Evolutionary conservation across 2,888 invertebrate genomes (phyloP), one percentile per base, ranked within the genome.

Genomic region (Pterostichus madidus): DNA sequence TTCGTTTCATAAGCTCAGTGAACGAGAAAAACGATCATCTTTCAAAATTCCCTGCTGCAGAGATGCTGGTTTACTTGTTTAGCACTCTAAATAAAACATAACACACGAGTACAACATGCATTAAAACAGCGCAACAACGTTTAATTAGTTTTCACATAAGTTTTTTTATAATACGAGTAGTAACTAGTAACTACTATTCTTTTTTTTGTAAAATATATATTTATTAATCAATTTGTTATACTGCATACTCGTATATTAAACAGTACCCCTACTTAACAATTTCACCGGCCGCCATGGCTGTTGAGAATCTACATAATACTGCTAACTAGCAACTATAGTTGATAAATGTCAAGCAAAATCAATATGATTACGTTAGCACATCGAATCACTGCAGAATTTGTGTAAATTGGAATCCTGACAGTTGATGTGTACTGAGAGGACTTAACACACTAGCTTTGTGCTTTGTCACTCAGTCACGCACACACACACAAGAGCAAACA

Each of bases 341-440:
- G 59, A 31, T 59, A 31, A 59, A 59, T 59, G 59, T 59, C 59
- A 31, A 10, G 8, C 13, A 13, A 17, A 44, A 13, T 44, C 46
- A 71, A 24, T 59, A 59, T 59, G 39, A 52, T 75, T 31, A 52
- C n/a, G 11, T 52, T 24, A 24, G 31, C 49, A 32, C n/a, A 11
- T 52, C 49, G 46, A 52, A 52, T 75, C 49, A 52, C 31, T n/a
- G n/a, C 52, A 49, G 64, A 35, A 64, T 49, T 24, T 24, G 52
- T 49, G 52, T 13, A 75, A 75, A 75, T 75, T 75, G 75, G 52
- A 75, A 52, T 75, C 75, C 75, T 71, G 75, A 24, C 75, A 75
- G 52, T 31, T 75, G 75, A 75, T 75, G 49, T 75, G 52, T 75
- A 8, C 75, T 13, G 75, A 75, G 75, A 75, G 75, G 75, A 24